Percentiles rank a stretch among this genome's conserved stretches.
Evolutionary conservation across 2,888 invertebrate genomes (phyloP).

Genomic region (Napeogenes sylphis): DNA sequence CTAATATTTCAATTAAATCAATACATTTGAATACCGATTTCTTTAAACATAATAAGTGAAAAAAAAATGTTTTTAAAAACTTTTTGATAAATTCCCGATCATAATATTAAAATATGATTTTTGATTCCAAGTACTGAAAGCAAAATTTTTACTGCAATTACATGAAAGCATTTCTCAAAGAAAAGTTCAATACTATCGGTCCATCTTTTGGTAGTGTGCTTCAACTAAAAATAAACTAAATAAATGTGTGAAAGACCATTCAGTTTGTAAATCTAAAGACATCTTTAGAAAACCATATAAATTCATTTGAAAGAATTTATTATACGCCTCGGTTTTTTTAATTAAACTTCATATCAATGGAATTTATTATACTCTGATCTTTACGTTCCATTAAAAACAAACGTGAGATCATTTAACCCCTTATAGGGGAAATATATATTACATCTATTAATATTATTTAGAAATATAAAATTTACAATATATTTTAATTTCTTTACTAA

Average conservation of each 20-base stretch:
- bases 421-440: no score
- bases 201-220: conserved; percentile 5
- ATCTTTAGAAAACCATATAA: conserved; percentile 24
- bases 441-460: no score
- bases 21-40: no score
- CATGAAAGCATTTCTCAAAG: conserved; percentile 5
- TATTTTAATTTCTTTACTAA: no score
- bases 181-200: conserved; percentile 3
- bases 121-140: background rate
- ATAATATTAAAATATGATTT: no score
- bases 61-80: no score
- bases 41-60: no score
- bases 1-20: no score
- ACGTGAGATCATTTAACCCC: conserved; percentile 1
- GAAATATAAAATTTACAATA: no score
- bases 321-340: conserved; percentile 26
- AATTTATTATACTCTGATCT: conserved; percentile 26
- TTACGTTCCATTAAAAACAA: conserved; percentile 17
- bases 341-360: conserved; percentile 30
- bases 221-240: conserved; percentile 9
- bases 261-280: conserved; percentile 22
- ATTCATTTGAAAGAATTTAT: conserved; percentile 25
- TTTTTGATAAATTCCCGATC: no score
- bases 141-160: conserved; percentile 3
- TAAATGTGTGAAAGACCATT: conserved; percentile 13